Conservation (phyloP, 2,888 invertebrate species). For the Drosophila rubida region DNA sequence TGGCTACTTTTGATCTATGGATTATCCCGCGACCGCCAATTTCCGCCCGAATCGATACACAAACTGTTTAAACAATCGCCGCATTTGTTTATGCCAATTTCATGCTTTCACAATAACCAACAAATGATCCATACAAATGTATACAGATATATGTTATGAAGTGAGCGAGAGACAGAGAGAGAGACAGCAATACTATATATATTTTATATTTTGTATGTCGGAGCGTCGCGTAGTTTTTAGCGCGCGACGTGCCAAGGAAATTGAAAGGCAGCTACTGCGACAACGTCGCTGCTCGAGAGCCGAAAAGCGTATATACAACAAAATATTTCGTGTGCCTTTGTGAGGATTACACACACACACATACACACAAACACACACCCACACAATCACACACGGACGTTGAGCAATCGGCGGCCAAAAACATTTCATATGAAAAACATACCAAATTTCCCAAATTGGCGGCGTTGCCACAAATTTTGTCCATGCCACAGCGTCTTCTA, state of each 20-base stretch:
- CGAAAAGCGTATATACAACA: slow-evolving; percentile 77
- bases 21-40: slow-evolving; percentile 20
- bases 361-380: slow-evolving; percentile 16
- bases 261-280: slow-evolving; percentile 67
- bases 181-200: background rate
- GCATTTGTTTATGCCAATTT: slow-evolving; percentile 48
- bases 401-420: slow-evolving; percentile 54
- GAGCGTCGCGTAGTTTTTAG: slow-evolving; percentile 48
- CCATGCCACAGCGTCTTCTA: slow-evolving; percentile 31
- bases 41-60: slow-evolving; percentile 29
- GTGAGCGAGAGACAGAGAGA: background rate
- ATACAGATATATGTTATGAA: slow-evolving; percentile 10
- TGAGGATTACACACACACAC: slow-evolving; percentile 46
- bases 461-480: slow-evolving; percentile 65
- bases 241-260: slow-evolving; percentile 67
- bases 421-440: slow-evolving; percentile 58
- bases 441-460: slow-evolving; percentile 70
- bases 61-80: slow-evolving; percentile 34
- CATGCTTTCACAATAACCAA: slow-evolving; percentile 24
- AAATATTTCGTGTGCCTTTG: slow-evolving; percentile 69
- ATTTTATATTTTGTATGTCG: slow-evolving; percentile 4
- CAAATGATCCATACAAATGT: background rate
- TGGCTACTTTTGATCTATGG: slow-evolving; percentile 6
- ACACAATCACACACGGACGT: slow-evolving; percentile 3
- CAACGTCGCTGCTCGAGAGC: slow-evolving; percentile 76